Evolutionary conservation across 2,113 vertebrate genomes (phyloP).

Genomic region (Grallaria varia): DNA sequence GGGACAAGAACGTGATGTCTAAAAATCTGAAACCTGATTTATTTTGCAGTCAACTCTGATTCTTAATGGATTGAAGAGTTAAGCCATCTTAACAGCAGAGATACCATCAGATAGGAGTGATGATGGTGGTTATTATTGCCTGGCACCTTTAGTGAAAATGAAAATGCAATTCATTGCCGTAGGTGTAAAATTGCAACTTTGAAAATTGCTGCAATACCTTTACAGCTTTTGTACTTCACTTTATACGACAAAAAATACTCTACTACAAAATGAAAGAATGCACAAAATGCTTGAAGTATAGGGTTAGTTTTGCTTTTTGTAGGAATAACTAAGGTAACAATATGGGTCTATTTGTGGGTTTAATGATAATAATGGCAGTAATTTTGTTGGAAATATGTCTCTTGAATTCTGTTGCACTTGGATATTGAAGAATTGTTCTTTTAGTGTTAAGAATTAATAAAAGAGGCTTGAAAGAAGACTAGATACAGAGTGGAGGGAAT

Average conservation of each 20-base stretch:
- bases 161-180: not conserved
- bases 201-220: not conserved
- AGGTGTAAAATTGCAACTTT: not conserved
- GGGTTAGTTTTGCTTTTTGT: not conserved
- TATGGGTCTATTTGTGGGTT: not conserved
- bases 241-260: not conserved
- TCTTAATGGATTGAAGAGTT: not conserved
- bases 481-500: not conserved
- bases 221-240: not conserved
- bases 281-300: not conserved
- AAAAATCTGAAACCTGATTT: not conserved
- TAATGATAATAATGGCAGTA: not conserved
- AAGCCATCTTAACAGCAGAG: not conserved
- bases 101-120: not conserved
- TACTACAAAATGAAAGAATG: not conserved
- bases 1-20: not conserved
- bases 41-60: not conserved
- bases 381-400: not conserved
- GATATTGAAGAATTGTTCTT: not conserved
- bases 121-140: not conserved
- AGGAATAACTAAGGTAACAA: not conserved
- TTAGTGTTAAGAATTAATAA: not conserved
- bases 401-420: not conserved
- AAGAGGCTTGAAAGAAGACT: not conserved
- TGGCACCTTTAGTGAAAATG: not conserved